Percentiles rank a stretch among this genome's conserved stretches.
Conservation (phyloP, 1,140 invertebrate genomes). For the Bombyx mori region ASM3026992v2 NC_085131.1:1650001-1650500, state of each 20-base stretch:
- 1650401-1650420: no score
- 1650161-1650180: constrained; percentile 57
- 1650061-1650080: constrained; percentile 45
- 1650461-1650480: no score
- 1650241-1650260: constrained; percentile 98
- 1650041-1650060: constrained; percentile 3
- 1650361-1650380: no score
- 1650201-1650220: not conserved
- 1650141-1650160: constrained; percentile 26
- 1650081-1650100: constrained; percentile 55
- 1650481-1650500: no score
- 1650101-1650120: constrained; percentile 56
- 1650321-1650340: no score
- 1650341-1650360: no score
- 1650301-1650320: constrained; percentile 39
- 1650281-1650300: constrained; percentile 94
- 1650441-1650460: no score
- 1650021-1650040: no score
- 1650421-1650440: no score
- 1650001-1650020: constrained; percentile 12
- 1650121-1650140: constrained; percentile 58
- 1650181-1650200: constrained; percentile 36
- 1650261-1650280: constrained; percentile 98
- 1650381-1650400: no score
- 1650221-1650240: constrained; percentile 81